Evolutionary conservation across 1,140 invertebrate genomes (phyloP).

Genomic region (Achatina immaculata): DNA sequence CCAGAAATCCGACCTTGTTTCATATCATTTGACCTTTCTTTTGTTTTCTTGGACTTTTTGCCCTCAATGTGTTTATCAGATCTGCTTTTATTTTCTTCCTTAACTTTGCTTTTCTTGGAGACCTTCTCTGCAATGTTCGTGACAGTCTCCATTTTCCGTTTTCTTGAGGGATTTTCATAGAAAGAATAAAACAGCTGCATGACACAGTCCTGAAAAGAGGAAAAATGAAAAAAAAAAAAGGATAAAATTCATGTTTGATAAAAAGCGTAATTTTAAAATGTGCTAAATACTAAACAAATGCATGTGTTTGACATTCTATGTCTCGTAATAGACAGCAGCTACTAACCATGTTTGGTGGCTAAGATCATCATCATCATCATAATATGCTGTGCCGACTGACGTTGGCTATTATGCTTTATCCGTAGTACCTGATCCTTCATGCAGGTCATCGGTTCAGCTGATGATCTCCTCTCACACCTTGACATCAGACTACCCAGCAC

Average conservation of each 20-base stretch:
- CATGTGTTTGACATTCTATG: too few species aligned
- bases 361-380: too few species aligned
- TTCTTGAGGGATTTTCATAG: background rate
- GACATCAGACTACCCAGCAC: too few species aligned
- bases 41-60: background rate
- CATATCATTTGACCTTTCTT: background rate
- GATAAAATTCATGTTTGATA: too few species aligned
- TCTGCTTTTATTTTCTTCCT: background rate
- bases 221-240: background rate
- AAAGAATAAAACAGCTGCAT: conserved; percentile 21
- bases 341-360: too few species aligned
- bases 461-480: too few species aligned
- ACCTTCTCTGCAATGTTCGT: background rate
- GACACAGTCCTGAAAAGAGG: conserved; percentile 14
- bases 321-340: too few species aligned
- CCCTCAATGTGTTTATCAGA: background rate
- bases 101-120: background rate
- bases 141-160: background rate
- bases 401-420: too few species aligned
- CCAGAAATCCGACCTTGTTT: background rate
- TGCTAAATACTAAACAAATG: background rate
- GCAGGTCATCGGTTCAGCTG: too few species aligned
- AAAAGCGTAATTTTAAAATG: background rate
- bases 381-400: too few species aligned
- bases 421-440: too few species aligned